Evolutionary conservation across 2,797 vertebrate genomes (phyloP).

Genomic region (Mormyrops attenuatus): DNA sequence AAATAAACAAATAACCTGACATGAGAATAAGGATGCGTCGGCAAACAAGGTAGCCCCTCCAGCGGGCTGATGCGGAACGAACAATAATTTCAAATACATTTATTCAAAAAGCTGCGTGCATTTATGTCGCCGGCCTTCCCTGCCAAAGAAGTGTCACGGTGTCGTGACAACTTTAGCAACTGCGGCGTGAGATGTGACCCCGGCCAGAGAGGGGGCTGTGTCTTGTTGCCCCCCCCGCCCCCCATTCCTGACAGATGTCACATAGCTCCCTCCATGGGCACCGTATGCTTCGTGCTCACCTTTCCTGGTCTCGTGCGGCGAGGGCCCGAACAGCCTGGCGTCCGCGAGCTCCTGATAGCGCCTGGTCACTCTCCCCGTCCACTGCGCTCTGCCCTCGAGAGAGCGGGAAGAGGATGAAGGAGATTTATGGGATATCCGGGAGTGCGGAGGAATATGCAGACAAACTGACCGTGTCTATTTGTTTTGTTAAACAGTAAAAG

Average conservation of each 20-base stretch:
- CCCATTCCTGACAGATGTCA: constrained; percentile 28
- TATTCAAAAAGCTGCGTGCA: constrained; percentile 53
- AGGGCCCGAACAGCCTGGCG: neutral
- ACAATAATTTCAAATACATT: constrained; percentile 62
- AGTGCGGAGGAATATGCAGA: neutral
- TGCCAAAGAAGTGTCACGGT: constrained; percentile 61
- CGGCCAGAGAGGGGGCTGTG: constrained; percentile 17
- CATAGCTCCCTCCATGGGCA: constrained; percentile 20
- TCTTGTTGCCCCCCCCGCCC: neutral
- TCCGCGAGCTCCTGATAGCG: neutral
- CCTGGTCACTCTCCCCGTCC: neutral
- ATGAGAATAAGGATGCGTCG: neutral
- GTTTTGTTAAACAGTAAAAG: neutral
- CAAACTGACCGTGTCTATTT: neutral
- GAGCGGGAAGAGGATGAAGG: neutral
- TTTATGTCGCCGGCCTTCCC: constrained; percentile 34
- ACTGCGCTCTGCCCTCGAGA: neutral
- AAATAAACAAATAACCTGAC: neutral
- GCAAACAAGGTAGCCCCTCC: constrained; percentile 39
- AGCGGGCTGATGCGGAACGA: constrained; percentile 49
- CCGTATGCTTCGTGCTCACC: constrained; percentile 16
- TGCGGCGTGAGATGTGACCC: constrained; percentile 53
- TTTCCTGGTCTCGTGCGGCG: constrained; percentile 6
- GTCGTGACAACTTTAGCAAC: constrained; percentile 46
- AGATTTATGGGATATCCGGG: neutral